phyloP scores from a whole-genome alignment of 2,113 vertebrate species.

The Equus quagga region DNA sequence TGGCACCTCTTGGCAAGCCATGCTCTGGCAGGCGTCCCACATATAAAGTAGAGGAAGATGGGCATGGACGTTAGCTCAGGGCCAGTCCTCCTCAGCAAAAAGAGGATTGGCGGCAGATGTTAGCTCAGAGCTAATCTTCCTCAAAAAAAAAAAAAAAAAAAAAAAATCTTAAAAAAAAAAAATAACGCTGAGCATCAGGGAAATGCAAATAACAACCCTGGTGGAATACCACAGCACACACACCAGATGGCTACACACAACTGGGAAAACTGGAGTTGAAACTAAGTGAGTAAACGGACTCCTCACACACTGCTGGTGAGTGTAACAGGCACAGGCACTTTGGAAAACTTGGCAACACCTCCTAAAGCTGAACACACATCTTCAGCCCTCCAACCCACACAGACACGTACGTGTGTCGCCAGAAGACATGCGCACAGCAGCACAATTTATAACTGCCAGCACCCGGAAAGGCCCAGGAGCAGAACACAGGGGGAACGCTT shows the following conservation, averaged over 20 bases:
- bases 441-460: not conserved
- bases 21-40: no score
- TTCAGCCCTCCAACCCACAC: no score
- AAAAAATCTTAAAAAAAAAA: no score
- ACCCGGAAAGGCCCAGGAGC: not conserved
- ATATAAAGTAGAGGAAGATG: no score
- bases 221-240: not conserved
- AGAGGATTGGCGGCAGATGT: no score
- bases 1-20: no score
- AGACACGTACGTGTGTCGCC: not conserved
- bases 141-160: no score
- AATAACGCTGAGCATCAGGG: not conserved
- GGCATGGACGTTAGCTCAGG: no score
- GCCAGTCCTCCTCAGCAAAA: no score
- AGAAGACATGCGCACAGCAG: not conserved
- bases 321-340: not conserved
- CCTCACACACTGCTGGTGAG: not conserved
- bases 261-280: not conserved
- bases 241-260: not conserved
- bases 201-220: not conserved
- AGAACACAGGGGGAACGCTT: no score
- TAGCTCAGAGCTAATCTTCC: no score
- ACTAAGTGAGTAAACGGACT: not conserved
- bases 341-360: not conserved
- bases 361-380: not conserved